Evolutionary conservation across 2,797 vertebrate genomes (phyloP), one percentile per base, ranked within the genome.

Genomic region (Malurus leucopterus): DNA sequence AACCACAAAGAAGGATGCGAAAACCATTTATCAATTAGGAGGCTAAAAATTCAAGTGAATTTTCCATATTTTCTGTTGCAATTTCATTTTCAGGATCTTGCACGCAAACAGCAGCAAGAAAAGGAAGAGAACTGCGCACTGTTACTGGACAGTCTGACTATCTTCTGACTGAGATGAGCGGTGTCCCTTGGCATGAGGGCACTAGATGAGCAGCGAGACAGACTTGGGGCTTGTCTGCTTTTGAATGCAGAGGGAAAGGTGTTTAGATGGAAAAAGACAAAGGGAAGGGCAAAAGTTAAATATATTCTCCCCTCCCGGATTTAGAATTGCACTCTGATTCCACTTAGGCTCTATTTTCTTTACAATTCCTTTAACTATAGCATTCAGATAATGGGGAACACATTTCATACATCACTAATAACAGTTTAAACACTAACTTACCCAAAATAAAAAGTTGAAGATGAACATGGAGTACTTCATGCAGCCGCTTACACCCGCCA

Each of bases 401-500:
- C 84, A 74, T 78, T 93, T 91, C 34, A 44, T 53, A 26, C 65
- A 63, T 68, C 32, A 29, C 41, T 67, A 91, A 88, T 83, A 95
- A 84, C 82, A 88, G 93, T 87, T 92, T 80, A 71, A 96, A 91
- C 68, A 80, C 34, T 26, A 82, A 93, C 98, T 97, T 95, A 98
- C 98, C 97, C 97, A 98, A 91, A 98, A 98, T 6, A 98, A 77
- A 76, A 98, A 97, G 96, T 97, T 98, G 96, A 98, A 98, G 95
- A 96, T 13, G 89, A 98, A 97, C 97, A 98, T 97, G 38, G 95
- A 96, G 62, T 97, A 97, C 84, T 98, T 98, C 93, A 98, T 49
- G 84, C 96, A 97, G 29, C 43, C n/a, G 83, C 78, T 98, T 81
- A 97, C 98, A 65, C 96, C 95, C 36, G 96, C 96, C 98, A 98